Base-by-base conservation (phyloP, 2,888 invertebrate genomes). In the Ochlodes sylvanus region DNA sequence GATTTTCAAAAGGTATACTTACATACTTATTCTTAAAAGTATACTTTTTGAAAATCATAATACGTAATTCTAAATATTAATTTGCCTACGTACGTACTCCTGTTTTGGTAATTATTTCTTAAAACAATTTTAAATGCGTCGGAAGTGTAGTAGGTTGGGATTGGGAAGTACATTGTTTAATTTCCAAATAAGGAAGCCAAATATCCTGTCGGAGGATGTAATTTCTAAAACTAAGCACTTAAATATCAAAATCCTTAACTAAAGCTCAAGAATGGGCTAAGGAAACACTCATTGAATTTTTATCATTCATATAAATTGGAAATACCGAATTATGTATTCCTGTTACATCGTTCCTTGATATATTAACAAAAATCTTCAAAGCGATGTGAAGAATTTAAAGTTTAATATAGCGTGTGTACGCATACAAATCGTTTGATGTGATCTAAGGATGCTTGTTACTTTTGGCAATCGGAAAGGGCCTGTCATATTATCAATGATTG, bases 361-460 rank as follows among this genome's bases (percentile, higher is more conserved):
- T 84, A 88, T 88, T 87, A 87, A 87, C 87, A 78, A 88, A 90
- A 89, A 88, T 88, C 81, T 83, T 80, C 74, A 74, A 80, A 77
- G 77, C 71, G 74, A 75, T 77, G 78, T 71, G 57, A 67, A 58
- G 77, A 83, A 90, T 89, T 87, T 85, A 73, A 85, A 90, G 79
- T 85, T 84, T 76, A 77, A 81, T 70, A 81, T 78, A 68, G 58
- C 65, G 69, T 63, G 67, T 64, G 61, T 63, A 54, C 68, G 88
- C 77, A 88, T 89, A 78, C 77, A 76, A 84, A 88, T 82, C 70
- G 72, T 56, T 7, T 63, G 71, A 69, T 73, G 70, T 62, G 71
- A 67, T 67, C 47, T 27, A 7, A 19, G 42, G 21, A 19, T 52
- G 41, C 38, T 71, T 70, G 70, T 75, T 79, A 72, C 72, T 82